Evolutionary conservation across 1,140 invertebrate species (phyloP).

Genomic region (Lutraria rhynchaena): DNA sequence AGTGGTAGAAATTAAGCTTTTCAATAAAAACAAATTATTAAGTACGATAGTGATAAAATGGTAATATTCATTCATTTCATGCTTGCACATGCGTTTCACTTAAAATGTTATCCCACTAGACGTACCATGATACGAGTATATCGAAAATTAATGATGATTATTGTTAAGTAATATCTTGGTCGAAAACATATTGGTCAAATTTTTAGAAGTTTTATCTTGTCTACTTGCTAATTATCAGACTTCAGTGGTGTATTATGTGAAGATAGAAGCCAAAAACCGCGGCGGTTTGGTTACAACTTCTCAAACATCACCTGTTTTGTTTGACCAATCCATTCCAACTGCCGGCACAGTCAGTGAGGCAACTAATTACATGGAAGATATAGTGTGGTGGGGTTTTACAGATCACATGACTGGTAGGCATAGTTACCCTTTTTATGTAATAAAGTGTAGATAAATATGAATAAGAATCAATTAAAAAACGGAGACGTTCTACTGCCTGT

Average conservation of each 20-base stretch:
- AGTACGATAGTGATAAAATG: not conserved
- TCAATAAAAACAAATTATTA: not conserved
- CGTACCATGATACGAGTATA: not conserved
- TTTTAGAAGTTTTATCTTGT: no score
- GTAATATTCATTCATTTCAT: not conserved
- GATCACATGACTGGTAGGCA: slow-evolving; percentile 41
- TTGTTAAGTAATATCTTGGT: no score
- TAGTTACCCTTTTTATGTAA: no score
- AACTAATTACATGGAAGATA: slow-evolving; percentile 33
- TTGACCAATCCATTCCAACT: slow-evolving; percentile 56
- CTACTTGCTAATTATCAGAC: not conserved
- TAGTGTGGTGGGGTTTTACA: slow-evolving; percentile 50
- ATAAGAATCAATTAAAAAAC: no score
- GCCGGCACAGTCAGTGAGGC: slow-evolving; percentile 55
- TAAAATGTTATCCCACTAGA: not conserved
- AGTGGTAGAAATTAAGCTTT: not conserved
- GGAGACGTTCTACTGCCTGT: no score
- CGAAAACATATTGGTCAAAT: no score
- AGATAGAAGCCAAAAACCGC: slow-evolving; percentile 50
- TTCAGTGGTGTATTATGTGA: slow-evolving; percentile 38
- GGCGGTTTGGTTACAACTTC: slow-evolving; percentile 38
- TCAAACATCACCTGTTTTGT: slow-evolving; percentile 52
- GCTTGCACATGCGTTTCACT: not conserved
- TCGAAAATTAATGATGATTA: not conserved
- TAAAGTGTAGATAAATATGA: no score